Percentiles rank a stretch among this genome's conserved stretches.
Conservation (phyloP, 2,888 invertebrate species). For the Melanargia galathea region DNA sequence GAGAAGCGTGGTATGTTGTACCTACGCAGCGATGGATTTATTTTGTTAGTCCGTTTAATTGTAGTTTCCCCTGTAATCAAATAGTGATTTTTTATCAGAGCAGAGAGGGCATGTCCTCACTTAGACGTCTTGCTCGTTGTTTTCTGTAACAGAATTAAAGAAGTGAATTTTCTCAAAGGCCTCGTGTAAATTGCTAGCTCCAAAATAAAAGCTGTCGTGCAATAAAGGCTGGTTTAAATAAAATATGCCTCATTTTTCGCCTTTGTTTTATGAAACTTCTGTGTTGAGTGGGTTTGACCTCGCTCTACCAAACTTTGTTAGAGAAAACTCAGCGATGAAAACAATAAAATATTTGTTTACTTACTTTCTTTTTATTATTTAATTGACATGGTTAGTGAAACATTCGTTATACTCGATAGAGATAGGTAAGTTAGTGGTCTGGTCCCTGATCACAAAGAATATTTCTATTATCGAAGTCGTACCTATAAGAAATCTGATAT, state of each 20-base stretch:
- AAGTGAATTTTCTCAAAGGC: constrained; percentile 3
- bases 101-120: background rate
- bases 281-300: constrained; percentile 1
- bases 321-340: background rate
- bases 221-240: constrained; percentile 15
- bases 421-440: no score
- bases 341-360: background rate
- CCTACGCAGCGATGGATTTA: no score
- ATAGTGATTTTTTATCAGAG: background rate
- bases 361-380: no score
- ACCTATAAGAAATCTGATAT: no score
- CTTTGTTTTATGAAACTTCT: constrained; percentile 10
- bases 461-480: no score
- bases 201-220: constrained; percentile 11
- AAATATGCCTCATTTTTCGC: constrained; percentile 15
- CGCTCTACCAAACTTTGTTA: background rate
- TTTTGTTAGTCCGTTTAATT: background rate
- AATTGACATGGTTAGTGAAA: background rate
- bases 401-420: no score
- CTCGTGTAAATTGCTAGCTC: background rate
- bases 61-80: background rate
- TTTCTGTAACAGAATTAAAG: constrained; percentile 7
- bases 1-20: no score
- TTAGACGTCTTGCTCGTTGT: background rate
- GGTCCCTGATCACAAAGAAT: no score